A percentile compares a stretch with the other conserved stretches of the same genome.
Evolutionary conservation across 2,113 vertebrate genomes (phyloP).

Genomic region (Antechinus stuartii): DNA sequence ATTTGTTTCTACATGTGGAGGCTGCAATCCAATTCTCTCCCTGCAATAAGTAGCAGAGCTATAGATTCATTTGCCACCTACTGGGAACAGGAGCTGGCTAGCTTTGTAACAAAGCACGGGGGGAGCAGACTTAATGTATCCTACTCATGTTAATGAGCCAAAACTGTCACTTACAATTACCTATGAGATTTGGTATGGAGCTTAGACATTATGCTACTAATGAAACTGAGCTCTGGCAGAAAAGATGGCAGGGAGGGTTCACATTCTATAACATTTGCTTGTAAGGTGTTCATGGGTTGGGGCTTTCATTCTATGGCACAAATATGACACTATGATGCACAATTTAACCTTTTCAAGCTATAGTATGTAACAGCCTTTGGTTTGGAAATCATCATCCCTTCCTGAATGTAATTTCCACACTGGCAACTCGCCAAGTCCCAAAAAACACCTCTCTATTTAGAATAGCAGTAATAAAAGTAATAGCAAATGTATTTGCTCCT

Average conservation of each 20-base stretch:
- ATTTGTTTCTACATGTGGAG: neutral
- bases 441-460: constrained; percentile 20
- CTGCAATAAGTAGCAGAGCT: neutral
- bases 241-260: constrained; percentile 13
- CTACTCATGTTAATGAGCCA: neutral
- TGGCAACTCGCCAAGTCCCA: constrained; percentile 21
- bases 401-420: constrained; percentile 1
- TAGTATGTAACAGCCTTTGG: neutral
- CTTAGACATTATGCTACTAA: neutral
- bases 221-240: constrained; percentile 35
- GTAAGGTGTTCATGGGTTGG: neutral
- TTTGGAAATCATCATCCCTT: constrained; percentile 20
- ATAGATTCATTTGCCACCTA: neutral
- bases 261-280: constrained; percentile 6
- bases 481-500: neutral
- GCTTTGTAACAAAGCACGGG: neutral
- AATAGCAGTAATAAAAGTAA: neutral
- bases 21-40: neutral
- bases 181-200: constrained; percentile 33
- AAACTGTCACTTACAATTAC: constrained; percentile 29
- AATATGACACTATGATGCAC: neutral
- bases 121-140: constrained; percentile 11
- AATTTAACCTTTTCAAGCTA: neutral
- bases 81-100: neutral
- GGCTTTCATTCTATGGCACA: neutral